Conservation (phyloP, 2,797 vertebrate species). For the Paguma larvata region DNA sequence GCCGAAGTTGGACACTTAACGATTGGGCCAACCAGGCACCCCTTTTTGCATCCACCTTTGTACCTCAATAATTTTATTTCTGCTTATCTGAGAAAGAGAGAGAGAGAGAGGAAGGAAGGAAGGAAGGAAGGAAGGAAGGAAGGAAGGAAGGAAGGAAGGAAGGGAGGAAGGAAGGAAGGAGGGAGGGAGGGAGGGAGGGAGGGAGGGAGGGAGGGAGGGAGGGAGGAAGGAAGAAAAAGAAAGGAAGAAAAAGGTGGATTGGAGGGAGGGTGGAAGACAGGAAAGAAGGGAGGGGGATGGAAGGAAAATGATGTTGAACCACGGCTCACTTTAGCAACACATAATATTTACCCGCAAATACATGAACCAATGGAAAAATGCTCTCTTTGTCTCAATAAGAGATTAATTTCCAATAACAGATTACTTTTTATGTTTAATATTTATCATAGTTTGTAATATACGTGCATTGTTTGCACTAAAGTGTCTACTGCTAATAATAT, state of each 20-base stretch:
- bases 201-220: no score
- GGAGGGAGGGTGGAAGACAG: background rate
- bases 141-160: accelerated
- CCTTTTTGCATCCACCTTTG: background rate
- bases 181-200: no score
- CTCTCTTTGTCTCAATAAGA: background rate
- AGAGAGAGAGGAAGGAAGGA: background rate
- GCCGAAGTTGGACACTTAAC: no score
- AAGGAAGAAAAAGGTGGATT: accelerated
- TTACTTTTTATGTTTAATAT: conserved; percentile 2
- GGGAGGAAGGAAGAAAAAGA: accelerated
- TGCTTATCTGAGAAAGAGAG: background rate
- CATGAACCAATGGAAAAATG: background rate
- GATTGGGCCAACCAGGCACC: no score
- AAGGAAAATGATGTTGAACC: background rate
- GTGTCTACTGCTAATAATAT: background rate
- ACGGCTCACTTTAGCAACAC: background rate
- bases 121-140: background rate
- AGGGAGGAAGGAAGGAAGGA: background rate
- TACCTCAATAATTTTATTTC: background rate
- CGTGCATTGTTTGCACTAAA: conserved; percentile 14
- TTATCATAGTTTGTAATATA: background rate
- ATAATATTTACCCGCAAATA: background rate
- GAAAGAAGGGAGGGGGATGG: no score
- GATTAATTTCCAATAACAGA: background rate